Base-by-base conservation (phyloP, 2,797 vertebrate genomes). In the Neosalanx taihuensis region DNA sequence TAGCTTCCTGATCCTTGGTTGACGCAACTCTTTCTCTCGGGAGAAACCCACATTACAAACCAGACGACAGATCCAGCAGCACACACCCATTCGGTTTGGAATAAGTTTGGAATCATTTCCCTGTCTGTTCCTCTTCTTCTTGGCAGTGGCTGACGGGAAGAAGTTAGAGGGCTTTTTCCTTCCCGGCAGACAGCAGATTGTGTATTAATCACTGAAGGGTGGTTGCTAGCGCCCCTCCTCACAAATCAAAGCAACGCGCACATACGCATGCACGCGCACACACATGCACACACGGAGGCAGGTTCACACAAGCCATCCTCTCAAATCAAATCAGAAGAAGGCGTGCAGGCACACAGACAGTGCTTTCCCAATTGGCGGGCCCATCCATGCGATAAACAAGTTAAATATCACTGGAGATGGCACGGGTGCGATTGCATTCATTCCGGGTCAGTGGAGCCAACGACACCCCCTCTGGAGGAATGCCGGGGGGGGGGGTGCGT, bases 341-440 rank as follows among this genome's bases (percentile, higher is more conserved):
- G 71, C 56, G 74, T 78, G 81, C n/a, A 71, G 78, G 81, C 10
- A 49, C 76, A 77, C 77, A 72, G 72, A 79, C 62, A 74, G 62
- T 6, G 64, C 79, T 83, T 85, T 77, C 74, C 82, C 85, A 87
- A 78, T 81, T 85, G 84, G 82, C 82, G 68, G 41, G 81, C 74
- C 68, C 79, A 79, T 77, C 76, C 84, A 87, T 73, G 80, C 85
- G 79, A 73, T 86, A 89, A 88, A 89, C 70, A 79, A 88, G 89
- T 89, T 87, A 89, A 90, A 91, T 90, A 90, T 88, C 88, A 89
- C 84, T 87, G 87, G 83, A 90, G 89, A 89, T 85, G 81, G 79
- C 82, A 80, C 84, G 79, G 82, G 76, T 69, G 72, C 81, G 79
- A 91, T 87, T 90, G 79, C 86, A 89, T 90, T 88, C 89, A 85